Evolutionary conservation across 2,113 vertebrate genomes (phyloP).

Genomic region (Tragelaphus scriptus): DNA sequence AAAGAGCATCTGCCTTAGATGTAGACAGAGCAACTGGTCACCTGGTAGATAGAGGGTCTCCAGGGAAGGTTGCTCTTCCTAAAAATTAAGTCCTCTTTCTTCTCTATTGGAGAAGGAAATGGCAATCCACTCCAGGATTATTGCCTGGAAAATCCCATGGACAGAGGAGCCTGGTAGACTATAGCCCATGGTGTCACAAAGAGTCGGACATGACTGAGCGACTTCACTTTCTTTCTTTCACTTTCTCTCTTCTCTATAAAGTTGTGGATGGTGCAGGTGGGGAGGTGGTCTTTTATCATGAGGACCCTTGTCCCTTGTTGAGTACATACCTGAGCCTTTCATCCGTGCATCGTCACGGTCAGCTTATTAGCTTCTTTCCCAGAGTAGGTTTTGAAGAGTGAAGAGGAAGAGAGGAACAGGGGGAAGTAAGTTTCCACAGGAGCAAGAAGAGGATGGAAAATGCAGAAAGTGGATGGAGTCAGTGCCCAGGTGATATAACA

Average conservation of each 20-base stretch:
- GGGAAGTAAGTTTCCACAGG: fast-evolving
- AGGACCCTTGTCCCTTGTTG: not conserved
- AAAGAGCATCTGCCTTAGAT: too few species aligned
- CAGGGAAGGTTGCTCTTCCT: not conserved
- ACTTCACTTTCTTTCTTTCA: too few species aligned
- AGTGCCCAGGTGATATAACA: not conserved
- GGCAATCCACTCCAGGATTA: too few species aligned
- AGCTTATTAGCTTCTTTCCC: not conserved
- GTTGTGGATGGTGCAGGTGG: not conserved
- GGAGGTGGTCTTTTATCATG: not conserved
- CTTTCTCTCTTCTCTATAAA: not conserved
- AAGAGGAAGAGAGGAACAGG: not conserved
- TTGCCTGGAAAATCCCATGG: too few species aligned
- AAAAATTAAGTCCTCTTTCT: not conserved
- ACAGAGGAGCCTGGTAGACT: too few species aligned
- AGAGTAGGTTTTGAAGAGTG: not conserved
- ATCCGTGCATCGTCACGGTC: not conserved
- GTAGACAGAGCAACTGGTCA: not conserved
- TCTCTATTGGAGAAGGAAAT: not conserved
- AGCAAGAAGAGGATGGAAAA: not conserved
- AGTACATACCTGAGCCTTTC: not conserved
- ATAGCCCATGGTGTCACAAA: too few species aligned
- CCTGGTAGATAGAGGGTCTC: not conserved
- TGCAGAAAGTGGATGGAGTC: not conserved
- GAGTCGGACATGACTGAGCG: too few species aligned